A percentile compares a stretch with the other conserved stretches of the same genome.
These are phyloP conservation scores for Synanthedon tipuliformis DNA, from an alignment of 2,888 invertebrate genomes.

Conservation along the genomic window DNA sequence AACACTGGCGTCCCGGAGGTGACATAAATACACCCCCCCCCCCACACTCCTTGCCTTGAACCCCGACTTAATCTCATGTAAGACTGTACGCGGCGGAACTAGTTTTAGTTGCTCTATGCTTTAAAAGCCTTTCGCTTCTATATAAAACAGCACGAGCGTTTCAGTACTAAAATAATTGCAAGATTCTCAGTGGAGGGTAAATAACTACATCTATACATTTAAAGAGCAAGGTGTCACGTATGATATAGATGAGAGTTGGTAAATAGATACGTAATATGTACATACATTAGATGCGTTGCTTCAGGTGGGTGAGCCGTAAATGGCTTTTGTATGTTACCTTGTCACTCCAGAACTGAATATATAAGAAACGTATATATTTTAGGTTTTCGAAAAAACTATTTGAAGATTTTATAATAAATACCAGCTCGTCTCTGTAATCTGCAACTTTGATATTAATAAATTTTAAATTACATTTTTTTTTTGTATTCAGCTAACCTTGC, in stretches of 20 bases:
- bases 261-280: not conserved
- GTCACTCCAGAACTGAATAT: not conserved
- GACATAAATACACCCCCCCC: conserved; percentile 68
- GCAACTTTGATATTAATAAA: too few species aligned
- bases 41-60: conserved; percentile 40
- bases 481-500: too few species aligned
- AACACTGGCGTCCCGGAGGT: conserved; percentile 64
- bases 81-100: conserved; percentile 49
- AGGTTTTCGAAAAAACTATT: too few species aligned
- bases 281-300: conserved; percentile 10
- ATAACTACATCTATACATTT: too few species aligned
- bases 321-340: conserved; percentile 44
- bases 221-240: not conserved
- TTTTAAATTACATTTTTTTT: too few species aligned
- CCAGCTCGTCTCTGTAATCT: too few species aligned
- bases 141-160: conserved; percentile 28
- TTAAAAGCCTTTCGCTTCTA: not conserved
- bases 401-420: too few species aligned
- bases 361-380: too few species aligned
- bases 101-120: conserved; percentile 18
- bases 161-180: too few species aligned
- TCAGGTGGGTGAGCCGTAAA: conserved; percentile 43
- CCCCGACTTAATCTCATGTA: conserved; percentile 65
- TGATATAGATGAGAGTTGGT: conserved; percentile 2
- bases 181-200: too few species aligned